Base-by-base conservation (phyloP, 2,888 invertebrate genomes). In the Nemotelus pantherinus region DNA sequence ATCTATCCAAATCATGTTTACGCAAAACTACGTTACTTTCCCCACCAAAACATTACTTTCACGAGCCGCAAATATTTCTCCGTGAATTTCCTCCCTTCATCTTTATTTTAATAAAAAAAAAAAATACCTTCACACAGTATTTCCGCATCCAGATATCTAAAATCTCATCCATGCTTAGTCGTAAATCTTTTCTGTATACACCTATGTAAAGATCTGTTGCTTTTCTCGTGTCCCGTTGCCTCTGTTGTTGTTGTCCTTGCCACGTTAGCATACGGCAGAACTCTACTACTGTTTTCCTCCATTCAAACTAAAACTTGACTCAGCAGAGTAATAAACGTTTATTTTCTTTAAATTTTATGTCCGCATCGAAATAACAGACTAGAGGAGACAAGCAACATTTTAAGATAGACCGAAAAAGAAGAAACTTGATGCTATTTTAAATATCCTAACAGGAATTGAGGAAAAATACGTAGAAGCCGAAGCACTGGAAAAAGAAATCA, bases 291-390 rank as follows among this genome's bases (percentile, higher is more conserved):
- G 43, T 43, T 63, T 63, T 68, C n/a, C n/a, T 39, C 58, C 39
- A 68, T n/a, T 50, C 50, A 39, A 68, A 41, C 67, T 48, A 25
- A 47, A 7, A 25, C 67, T 50, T 68, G n/a, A 25, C 48, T 48
- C 67, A 25, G 67, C 10, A 41, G 43, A 68, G 67, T 68, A 68
- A 68, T 68, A 68, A 68, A 68, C 67, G 67, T 68, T 68, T 68
- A 68, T 68, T 68, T 48, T 50, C 67, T 5, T 68, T 68, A 47
- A 50, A 68, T 50, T 68, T 68, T 68, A 68, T 68, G 67, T 41
- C 3, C 67, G 67, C 39, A 50, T 50, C 3, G 67, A 9, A 68
- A 25, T 50, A 58, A 58, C 25, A n/a, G 9, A n/a, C 58, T n/a
- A 7, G 25, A n/a, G 25, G 58, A 2, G 25, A 58, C 10, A 53